Conservation (phyloP, 37 sponge, comb jelly and placozoan genomes). For the Halichondria panicea region DNA sequence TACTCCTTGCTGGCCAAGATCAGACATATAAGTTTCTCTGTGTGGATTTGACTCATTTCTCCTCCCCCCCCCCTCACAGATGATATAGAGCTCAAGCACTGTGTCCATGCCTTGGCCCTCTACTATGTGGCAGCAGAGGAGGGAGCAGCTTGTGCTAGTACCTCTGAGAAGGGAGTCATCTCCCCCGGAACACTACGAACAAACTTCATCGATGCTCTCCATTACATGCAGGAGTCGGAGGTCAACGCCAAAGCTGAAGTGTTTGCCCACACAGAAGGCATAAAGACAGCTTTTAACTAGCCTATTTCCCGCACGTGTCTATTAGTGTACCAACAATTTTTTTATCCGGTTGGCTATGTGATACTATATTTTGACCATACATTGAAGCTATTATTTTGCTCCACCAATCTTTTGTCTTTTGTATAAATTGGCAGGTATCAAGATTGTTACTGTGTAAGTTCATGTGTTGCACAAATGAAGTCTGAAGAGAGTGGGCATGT, state of each 20-base stretch:
- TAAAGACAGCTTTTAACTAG: no score
- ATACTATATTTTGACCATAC: no score
- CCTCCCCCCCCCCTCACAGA: not conserved
- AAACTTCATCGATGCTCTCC: conserved; percentile 37
- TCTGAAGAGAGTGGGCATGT: no score
- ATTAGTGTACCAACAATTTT: no score
- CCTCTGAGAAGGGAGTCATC: not conserved
- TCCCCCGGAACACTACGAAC: conserved; percentile 52
- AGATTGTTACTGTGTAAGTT: no score
- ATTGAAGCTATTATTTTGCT: no score
- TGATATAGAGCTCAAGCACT: conserved; percentile 22
- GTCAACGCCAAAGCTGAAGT: conserved; percentile 25
- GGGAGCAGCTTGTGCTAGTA: conserved; percentile 6
- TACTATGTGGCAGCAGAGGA: conserved; percentile 45
- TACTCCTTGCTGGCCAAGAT: no score
- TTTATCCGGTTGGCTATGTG: no score
- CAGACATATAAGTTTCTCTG: not conserved
- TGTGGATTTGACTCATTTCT: not conserved
- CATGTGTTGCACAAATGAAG: no score
- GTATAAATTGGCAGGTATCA: no score
- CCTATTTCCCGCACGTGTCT: no score
- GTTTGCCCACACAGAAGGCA: conserved; percentile 10
- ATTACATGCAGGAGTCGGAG: conserved; percentile 24
- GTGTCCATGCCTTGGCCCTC: conserved; percentile 43
- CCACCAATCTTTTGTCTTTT: no score